Evolutionary conservation across 2,113 vertebrate species (phyloP), one percentile per base, ranked within the genome.

Genomic region (Atherinomorus stipes): DNA sequence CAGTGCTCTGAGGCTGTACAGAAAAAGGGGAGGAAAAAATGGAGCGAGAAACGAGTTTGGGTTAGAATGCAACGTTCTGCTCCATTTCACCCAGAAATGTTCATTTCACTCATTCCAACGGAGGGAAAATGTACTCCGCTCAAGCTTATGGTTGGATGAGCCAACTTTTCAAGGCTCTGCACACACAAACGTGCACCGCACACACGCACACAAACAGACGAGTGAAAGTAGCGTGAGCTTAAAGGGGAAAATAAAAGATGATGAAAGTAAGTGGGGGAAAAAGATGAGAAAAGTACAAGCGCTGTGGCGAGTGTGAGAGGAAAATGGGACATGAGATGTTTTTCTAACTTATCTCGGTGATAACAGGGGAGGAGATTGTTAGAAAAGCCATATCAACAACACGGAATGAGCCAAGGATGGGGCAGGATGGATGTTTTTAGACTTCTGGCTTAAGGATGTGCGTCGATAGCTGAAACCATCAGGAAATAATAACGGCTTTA

Each of bases 1-100:
- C 23, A 11, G 12, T 11, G 71, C 78, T 73, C n/a, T 2, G 56
- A 56, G 50, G 52, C 44, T 37, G 4, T 23, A 64, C 50, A 56
- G 67, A 44, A 66, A n/a, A n/a, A n/a, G 18, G 22, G 64, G 64
- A 38, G 61, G 59, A 65, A 51, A 71, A 66, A 18, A 18, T 26
- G 16, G 53, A 59, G 49, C 21, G 71, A 64, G 60, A 56, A 71
- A 78, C 4, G 64, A 68, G 81, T 84, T 82, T 56, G 76, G 53
- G 76, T 82, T 88, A 57, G 73, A 86, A 84, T 54, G 68, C 78
- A 85, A 51, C 79, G 81, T 80, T 89, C 80, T 85, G 88, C 88
- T 91, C 81, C 90, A 85, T 91, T 90, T 90, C 71, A 86, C 81
- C 80, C 62, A 67, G 74, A 91, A 89, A 90, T 83, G 86, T 90